Evolutionary conservation across 1,140 invertebrate species (phyloP), one percentile per base, ranked within the genome.

Genomic region (Lepidurus packardi): DNA sequence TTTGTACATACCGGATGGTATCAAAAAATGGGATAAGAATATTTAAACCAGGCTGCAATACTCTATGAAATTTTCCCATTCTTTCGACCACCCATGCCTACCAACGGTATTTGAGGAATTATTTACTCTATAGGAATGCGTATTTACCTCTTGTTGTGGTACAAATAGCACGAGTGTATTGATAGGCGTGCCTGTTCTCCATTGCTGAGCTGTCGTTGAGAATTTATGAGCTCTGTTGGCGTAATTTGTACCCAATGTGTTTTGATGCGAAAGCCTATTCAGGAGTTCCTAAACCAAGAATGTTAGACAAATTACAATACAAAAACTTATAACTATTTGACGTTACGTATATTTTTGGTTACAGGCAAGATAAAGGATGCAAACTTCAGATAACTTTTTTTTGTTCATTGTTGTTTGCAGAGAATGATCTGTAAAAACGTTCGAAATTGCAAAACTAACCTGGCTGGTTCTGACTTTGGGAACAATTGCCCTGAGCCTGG

Each of bases 111-210:
- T 80, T 76, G 44, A 75, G 76, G 65, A 43, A 74, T 16, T 41
- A 41, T 73, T 43, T 21, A 73, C 43, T 45, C 43, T 6, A 73
- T 79, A 76, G 53, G 43, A 78, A 41, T 74, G 77, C 21, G 78
- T 79, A 42, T 42, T 7, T 86, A 94, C 93, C 89, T 99, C 97
- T 90, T 99, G 97, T 85, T 98, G 97, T 8, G 98, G 98, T 75
- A 99, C 98, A 89, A 99, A 99, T 89, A 98, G 91, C 73, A 99
- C 88, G 76, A 96, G 87, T 42, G 96, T 98, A 86, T 99, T 99
- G 34, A 96, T 85, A 3, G 95, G 94, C 43, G 91, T 92, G 13
- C 88, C 89, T 41, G 90, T 89, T 81, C 90, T 90, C 79, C 88
- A 83, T 83, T 90, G 44, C 5, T 73, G 34, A 11, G 79, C 73